These are phyloP conservation scores for Linnaemya tessellans DNA, from an alignment of 2,888 invertebrate genomes.

Conservation along the genomic window DNA sequence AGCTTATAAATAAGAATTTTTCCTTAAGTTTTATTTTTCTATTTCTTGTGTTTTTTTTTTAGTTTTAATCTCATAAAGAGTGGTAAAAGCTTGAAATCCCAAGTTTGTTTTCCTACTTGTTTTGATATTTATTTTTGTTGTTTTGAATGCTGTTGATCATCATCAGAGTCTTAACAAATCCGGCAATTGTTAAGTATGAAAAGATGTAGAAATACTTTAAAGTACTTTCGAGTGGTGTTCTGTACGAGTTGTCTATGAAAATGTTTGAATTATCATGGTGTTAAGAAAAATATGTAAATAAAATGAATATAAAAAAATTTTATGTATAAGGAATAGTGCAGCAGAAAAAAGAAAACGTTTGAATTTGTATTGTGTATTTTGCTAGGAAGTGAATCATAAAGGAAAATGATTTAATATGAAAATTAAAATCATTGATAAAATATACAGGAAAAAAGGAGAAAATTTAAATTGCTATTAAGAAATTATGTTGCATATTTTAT, in stretches of 20 bases:
- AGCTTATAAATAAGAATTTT: slow-evolving; percentile 32
- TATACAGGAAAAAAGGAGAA: neutral
- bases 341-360: neutral
- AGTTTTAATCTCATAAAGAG: slow-evolving; percentile 60
- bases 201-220: slow-evolving; percentile 28
- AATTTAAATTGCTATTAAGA: neutral
- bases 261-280: slow-evolving; percentile 63
- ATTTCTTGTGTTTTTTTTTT: slow-evolving; percentile 4
- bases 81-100: slow-evolving; percentile 65
- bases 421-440: slow-evolving; percentile 31
- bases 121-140: slow-evolving; percentile 29
- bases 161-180: slow-evolving; percentile 58
- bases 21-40: neutral
- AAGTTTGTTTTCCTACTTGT: slow-evolving; percentile 56
- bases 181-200: slow-evolving; percentile 63
- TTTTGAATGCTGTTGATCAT: slow-evolving; percentile 47
- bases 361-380: slow-evolving; percentile 2
- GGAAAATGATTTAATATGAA: slow-evolving; percentile 48
- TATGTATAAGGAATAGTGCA: slow-evolving; percentile 18
- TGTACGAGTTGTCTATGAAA: slow-evolving; percentile 34
- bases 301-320: slow-evolving; percentile 36
- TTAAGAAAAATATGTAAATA: slow-evolving; percentile 59
- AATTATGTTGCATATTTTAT: neutral
- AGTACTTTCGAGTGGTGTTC: neutral
- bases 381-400: slow-evolving; percentile 12